Conservation (phyloP, 1,140 invertebrate genomes). For the Pachypeltis micranthus region DNA sequence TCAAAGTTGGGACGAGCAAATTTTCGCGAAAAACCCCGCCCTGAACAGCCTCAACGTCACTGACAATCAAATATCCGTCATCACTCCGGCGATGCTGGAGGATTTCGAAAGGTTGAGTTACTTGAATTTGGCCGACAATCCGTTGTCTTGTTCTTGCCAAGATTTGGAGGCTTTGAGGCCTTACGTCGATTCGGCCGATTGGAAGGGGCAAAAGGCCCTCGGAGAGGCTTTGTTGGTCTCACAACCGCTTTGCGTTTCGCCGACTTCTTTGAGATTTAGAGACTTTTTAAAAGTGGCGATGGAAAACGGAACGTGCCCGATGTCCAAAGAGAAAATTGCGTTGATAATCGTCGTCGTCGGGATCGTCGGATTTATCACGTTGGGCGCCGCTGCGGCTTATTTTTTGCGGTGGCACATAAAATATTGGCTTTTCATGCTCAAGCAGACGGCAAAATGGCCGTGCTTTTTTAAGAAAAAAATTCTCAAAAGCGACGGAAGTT, state of each 20-base stretch:
- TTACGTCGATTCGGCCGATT: background rate
- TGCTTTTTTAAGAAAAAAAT: background rate
- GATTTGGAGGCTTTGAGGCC: background rate
- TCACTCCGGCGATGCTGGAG: constrained; percentile 13
- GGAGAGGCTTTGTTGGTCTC: background rate
- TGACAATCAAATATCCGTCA: constrained; percentile 11
- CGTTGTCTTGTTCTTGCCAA: constrained; percentile 8
- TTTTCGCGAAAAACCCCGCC: constrained; percentile 7
- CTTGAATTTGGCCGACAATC: constrained; percentile 6
- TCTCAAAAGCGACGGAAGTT: constrained; percentile 26
- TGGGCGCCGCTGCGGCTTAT: background rate
- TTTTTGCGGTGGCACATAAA: constrained; percentile 16
- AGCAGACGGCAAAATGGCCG: background rate
- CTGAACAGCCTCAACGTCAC: background rate
- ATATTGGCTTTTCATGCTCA: constrained; percentile 9
- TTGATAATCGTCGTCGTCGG: background rate
- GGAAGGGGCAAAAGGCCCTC: background rate
- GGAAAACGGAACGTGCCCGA: background rate
- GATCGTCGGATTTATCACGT: background rate
- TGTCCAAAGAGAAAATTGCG: background rate
- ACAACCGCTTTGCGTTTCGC: background rate
- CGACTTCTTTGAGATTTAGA: background rate
- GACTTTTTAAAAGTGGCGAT: background rate
- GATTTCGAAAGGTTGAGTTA: background rate
- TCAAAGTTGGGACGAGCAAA: constrained; percentile 2